phyloP scores from a whole-genome alignment of 2,888 invertebrate genomes.

The Cantharis nigra region DNA sequence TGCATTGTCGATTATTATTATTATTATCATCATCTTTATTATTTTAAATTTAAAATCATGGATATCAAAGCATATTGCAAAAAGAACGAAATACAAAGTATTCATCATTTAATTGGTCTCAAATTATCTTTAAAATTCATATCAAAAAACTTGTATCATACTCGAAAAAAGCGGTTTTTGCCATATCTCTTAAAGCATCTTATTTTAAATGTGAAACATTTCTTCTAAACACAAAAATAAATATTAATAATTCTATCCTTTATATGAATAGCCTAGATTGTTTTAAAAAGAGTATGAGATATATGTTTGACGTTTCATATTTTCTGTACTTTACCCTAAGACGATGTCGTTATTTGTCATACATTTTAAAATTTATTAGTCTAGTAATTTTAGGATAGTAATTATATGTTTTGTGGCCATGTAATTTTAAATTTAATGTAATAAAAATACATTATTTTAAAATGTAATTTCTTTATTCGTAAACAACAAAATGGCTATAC shows the following conservation, averaged over 20 bases:
- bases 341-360: constrained; percentile 30
- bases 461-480: constrained; percentile 15
- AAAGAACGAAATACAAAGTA: constrained; percentile 45
- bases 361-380: constrained; percentile 39
- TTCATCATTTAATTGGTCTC: constrained; percentile 30
- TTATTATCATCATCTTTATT: constrained; percentile 7
- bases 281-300: constrained; percentile 29
- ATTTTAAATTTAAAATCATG: constrained; percentile 50
- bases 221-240: constrained; percentile 4
- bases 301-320: constrained; percentile 33
- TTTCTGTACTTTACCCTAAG: constrained; percentile 24
- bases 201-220: not conserved
- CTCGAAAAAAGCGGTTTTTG: not conserved
- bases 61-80: constrained; percentile 47
- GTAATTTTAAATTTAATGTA: constrained; percentile 59
- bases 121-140: constrained; percentile 21
- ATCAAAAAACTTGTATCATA: constrained; percentile 9
- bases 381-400: constrained; percentile 47
- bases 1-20: constrained; percentile 22
- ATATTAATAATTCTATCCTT: constrained; percentile 35
- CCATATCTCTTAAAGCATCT: not conserved
- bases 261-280: constrained; percentile 47
- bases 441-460: constrained; percentile 56
- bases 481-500: not conserved
- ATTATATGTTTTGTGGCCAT: constrained; percentile 59